phyloP scores from a whole-genome alignment of 2,113 vertebrate species.

The Romanogobio albipinnatus region DNA sequence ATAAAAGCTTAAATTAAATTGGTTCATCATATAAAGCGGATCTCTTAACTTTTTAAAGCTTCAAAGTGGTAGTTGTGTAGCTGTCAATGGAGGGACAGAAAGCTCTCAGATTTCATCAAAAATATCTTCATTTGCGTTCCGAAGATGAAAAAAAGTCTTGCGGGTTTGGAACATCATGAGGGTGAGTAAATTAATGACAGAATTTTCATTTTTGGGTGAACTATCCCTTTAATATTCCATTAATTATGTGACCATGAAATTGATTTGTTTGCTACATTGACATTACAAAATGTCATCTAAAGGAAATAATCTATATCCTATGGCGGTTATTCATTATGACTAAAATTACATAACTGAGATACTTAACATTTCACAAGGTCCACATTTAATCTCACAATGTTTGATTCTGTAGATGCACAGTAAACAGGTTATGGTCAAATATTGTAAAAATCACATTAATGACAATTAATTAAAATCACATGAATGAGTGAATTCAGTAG shows the following conservation, averaged over 20 bases:
- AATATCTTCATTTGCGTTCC: no score
- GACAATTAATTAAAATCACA: conserved; percentile 58
- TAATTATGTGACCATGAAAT: neutral
- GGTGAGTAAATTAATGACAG: no score
- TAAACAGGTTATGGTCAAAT: conserved; percentile 74
- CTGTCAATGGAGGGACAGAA: no score
- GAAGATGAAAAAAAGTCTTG: no score
- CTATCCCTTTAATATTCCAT: neutral
- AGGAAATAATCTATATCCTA: conserved; percentile 3
- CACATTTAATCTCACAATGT: neutral
- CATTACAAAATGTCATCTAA: neutral
- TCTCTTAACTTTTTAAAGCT: no score
- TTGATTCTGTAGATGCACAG: conserved; percentile 67
- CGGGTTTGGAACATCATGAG: no score
- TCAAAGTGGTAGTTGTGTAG: no score
- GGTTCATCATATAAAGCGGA: no score
- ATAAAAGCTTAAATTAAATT: no score
- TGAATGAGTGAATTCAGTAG: conserved; percentile 66
- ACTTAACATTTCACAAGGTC: neutral
- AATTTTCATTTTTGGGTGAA: no score
- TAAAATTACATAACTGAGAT: neutral
- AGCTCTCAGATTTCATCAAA: no score
- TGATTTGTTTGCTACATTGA: neutral
- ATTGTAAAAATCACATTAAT: conserved; percentile 68
- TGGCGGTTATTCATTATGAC: neutral